Evolutionary conservation across 1,140 invertebrate species (phyloP).

Genomic region (Drosophila lini): DNA sequence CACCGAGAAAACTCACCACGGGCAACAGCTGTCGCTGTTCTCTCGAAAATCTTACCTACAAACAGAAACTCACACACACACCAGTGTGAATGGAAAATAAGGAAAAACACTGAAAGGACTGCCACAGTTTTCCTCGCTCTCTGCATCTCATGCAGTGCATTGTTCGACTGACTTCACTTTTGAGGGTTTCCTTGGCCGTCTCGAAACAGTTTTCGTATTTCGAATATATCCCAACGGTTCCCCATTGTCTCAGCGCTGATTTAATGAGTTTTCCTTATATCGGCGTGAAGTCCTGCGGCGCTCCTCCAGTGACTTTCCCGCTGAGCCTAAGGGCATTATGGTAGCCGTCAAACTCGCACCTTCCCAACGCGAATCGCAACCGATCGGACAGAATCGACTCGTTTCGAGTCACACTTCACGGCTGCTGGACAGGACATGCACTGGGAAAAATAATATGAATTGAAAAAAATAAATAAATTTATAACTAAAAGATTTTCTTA

Average conservation of each 20-base stretch:
- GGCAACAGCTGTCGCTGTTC: constrained; percentile 68
- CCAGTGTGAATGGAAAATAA: constrained; percentile 10
- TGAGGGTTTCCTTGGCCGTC: constrained; percentile 41
- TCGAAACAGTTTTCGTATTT: constrained; percentile 62
- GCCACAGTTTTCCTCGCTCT: constrained; percentile 40
- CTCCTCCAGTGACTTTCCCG: constrained; percentile 46
- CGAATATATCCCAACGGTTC: constrained; percentile 32
- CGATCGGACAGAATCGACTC: constrained; percentile 29
- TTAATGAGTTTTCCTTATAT: constrained; percentile 74
- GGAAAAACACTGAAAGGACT: constrained; percentile 41
- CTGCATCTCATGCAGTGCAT: constrained; percentile 63
- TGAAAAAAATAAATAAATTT: not conserved
- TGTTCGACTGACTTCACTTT: constrained; percentile 46
- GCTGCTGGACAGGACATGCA: constrained; percentile 23
- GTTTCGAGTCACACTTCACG: constrained; percentile 60
- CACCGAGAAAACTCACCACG: constrained; percentile 48
- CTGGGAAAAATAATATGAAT: not conserved
- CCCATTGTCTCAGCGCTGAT: constrained; percentile 60
- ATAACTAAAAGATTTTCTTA: not conserved
- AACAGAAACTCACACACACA: constrained; percentile 11
- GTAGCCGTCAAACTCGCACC: constrained; percentile 64
- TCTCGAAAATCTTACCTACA: constrained; percentile 40
- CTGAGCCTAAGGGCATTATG: constrained; percentile 67
- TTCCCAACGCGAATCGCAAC: constrained; percentile 29
- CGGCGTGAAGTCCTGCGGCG: constrained; percentile 73